Percentiles rank a stretch among this genome's conserved stretches.
phyloP scores from a whole-genome alignment of 2,113 vertebrate species.

The Diadophis punctatus region DNA sequence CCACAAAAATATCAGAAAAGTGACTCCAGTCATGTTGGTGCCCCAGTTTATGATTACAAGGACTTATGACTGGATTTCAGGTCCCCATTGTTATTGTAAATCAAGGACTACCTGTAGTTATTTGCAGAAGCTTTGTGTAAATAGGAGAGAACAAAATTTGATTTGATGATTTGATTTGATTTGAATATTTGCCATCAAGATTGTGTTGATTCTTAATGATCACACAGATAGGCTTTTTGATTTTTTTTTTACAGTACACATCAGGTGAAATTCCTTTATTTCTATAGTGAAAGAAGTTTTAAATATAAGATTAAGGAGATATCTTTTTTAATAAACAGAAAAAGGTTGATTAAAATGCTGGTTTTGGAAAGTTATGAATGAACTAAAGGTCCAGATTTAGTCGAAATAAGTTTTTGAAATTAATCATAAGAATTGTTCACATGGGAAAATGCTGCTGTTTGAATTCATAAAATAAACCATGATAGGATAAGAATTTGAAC shows the following conservation, averaged over 20 bases:
- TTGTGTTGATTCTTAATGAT: no score
- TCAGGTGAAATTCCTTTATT: neutral
- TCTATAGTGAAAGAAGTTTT: neutral
- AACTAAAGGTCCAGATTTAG: neutral
- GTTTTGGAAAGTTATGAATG: neutral
- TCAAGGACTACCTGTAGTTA: neutral
- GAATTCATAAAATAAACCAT: neutral
- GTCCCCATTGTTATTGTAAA: neutral
- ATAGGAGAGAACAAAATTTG: neutral
- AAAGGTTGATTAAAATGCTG: neutral
- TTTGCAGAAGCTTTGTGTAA: neutral
- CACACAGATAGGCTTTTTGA: neutral
- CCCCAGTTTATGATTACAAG: neutral
- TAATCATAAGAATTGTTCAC: neutral
- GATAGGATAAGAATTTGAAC: neutral
- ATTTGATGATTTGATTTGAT: neutral
- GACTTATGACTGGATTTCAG: neutral
- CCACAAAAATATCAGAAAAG: neutral
- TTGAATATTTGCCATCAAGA: neutral
- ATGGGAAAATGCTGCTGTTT: neutral
- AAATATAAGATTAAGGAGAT: neutral
- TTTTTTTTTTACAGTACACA: neutral
- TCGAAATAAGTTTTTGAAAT: neutral
- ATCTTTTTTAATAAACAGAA: neutral
- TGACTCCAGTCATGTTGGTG: neutral